phyloP scores from a whole-genome alignment of 1,140 invertebrate genomes.

The Diploscapter pachys region DNA sequence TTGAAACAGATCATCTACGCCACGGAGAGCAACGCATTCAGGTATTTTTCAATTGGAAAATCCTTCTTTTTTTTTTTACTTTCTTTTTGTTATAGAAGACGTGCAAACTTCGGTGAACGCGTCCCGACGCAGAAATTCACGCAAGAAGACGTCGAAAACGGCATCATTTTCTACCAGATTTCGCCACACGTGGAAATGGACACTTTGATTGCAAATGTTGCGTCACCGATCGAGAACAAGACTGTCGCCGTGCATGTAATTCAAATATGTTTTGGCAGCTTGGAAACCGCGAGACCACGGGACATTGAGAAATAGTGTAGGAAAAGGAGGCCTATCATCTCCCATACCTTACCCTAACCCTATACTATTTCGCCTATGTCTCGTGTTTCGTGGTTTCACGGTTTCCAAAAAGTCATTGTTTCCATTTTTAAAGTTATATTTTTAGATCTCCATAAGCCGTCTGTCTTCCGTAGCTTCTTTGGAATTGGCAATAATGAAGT shows the following conservation, averaged over 20 bases:
- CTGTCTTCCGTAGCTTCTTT: slow-evolving; percentile 6
- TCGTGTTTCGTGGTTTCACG: too few species aligned
- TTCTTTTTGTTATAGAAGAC: too few species aligned
- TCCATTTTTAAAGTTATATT: not conserved
- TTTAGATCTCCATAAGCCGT: slow-evolving; percentile 8
- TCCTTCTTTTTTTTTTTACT: too few species aligned
- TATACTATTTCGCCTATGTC: too few species aligned
- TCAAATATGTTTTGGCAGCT: not conserved
- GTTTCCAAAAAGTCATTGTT: not conserved
- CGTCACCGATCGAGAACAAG: not conserved
- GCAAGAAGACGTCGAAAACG: slow-evolving; percentile 17
- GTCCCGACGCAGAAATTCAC: slow-evolving; percentile 13
- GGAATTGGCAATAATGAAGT: slow-evolving; percentile 8
- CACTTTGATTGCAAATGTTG: too few species aligned
- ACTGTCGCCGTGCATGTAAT: not conserved
- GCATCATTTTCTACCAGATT: slow-evolving; percentile 9
- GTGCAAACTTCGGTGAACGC: not conserved
- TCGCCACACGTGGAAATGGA: not conserved
- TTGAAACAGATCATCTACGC: slow-evolving; percentile 34
- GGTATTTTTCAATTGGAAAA: too few species aligned
- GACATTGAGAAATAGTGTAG: too few species aligned
- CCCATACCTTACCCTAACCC: too few species aligned
- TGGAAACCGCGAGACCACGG: too few species aligned
- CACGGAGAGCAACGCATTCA: slow-evolving; percentile 1
- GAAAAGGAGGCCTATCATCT: too few species aligned